Conservation (phyloP, 2,888 invertebrate species). For the Papilio elwesi region DNA sequence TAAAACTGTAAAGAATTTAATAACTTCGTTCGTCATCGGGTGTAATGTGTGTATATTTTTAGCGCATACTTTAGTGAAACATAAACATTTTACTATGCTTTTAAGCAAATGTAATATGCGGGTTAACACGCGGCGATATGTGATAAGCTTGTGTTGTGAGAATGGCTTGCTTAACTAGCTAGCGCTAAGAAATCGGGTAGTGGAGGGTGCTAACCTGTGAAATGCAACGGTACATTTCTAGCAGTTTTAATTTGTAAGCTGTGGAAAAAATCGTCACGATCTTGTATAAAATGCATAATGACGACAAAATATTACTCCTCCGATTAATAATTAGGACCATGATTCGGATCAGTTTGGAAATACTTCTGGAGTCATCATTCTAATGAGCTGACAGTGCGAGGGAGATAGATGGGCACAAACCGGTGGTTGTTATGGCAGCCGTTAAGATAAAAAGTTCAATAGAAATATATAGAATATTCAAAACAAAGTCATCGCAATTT, state of each 20-base stretch:
- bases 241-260: background rate
- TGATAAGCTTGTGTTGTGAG: slow-evolving; percentile 18
- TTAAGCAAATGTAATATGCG: slow-evolving; percentile 8
- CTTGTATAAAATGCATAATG: background rate
- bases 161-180: slow-evolving; percentile 5
- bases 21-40: background rate
- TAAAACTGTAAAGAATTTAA: background rate
- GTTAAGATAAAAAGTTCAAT: no score
- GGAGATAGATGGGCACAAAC: no score
- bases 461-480: background rate
- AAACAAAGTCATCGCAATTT: background rate
- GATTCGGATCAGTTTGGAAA: background rate
- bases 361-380: no score
- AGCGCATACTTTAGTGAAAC: background rate
- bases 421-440: no score
- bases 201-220: background rate
- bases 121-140: slow-evolving; percentile 7
- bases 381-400: no score
- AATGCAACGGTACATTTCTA: slow-evolving; percentile 15
- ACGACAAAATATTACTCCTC: background rate
- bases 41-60: no score
- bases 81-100: slow-evolving; percentile 10
- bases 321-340: background rate
- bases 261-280: background rate
- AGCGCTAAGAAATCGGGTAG: slow-evolving; percentile 8